Evolutionary conservation across 1,140 invertebrate genomes (phyloP), one percentile per base, ranked within the genome.

Genomic region (Philotrypesis tridentata): DNA sequence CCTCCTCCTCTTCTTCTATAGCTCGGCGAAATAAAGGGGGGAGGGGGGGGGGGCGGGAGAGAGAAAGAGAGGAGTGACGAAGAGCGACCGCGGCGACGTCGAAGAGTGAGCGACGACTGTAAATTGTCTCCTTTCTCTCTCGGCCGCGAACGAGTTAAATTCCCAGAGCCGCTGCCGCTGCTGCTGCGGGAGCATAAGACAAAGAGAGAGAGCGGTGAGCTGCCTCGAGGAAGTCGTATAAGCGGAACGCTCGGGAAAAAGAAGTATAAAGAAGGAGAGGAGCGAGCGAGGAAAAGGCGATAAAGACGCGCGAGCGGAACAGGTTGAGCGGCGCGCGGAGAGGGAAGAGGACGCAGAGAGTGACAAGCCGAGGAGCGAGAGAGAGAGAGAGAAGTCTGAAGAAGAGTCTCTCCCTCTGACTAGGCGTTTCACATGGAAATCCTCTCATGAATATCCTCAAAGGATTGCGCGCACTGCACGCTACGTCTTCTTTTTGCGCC

Each of bases 371-470:
- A 55, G 72, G 72, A 74, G 73, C n/a, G n/a, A n/a, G n/a, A n/a
- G n/a, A n/a, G n/a, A n/a, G n/a, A n/a, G n/a, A n/a, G n/a, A n/a
- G n/a, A n/a, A 75, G 72, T n/a, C 29, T 33, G 14, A 27, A 70
- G 67, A 60, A 77, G 14, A 70, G 65, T 14, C 14, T 29, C 21
- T 55, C 48, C n/a, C 17, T 43, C 23, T 79, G 68, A n/a, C 60
- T 80, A 33, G 31, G 21, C 71, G 60, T 74, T 80, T 80, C 70
- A 74, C 33, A 63, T 65, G 60, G 60, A 80, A 80, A 80, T 80
- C 72, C 79, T 74, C 79, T 80, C 71, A 65, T 74, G 79, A 80
- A 80, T 74, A 74, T 80, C 71, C 40, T 73, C 79, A 74, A 79
- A 79, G 78, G 31, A 79, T 79, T 72, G 48, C 23, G 14, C 40